Conservation (phyloP, 2,888 invertebrate species). For the Drosophila seclusa region DNA sequence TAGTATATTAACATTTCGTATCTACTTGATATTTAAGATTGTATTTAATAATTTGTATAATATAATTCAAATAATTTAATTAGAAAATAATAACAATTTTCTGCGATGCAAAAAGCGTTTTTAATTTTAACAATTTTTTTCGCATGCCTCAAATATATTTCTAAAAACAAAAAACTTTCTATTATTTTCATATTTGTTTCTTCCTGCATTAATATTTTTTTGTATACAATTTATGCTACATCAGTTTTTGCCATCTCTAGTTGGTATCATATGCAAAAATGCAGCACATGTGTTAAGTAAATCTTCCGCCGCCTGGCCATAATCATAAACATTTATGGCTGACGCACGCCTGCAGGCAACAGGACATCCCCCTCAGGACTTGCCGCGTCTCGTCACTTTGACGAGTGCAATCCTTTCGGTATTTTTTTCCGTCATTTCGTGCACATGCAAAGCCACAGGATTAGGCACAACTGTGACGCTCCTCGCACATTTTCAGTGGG, state of each 20-base stretch:
- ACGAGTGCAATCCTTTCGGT: slow-evolving; percentile 76
- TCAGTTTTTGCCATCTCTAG: slow-evolving; percentile 48
- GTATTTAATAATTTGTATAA: background rate
- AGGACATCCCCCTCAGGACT: slow-evolving; percentile 50
- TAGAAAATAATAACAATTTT: background rate
- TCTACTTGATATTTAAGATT: background rate
- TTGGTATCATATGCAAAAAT: slow-evolving; percentile 67
- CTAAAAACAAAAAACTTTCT: background rate
- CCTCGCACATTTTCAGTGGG: slow-evolving; percentile 37
- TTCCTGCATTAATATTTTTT: too few species aligned
- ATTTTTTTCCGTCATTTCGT: slow-evolving; percentile 23
- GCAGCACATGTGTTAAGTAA: slow-evolving; percentile 80
- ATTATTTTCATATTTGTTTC: background rate
- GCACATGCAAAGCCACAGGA: slow-evolving; percentile 76
- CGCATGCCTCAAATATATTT: background rate
- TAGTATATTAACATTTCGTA: background rate
- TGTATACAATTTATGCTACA: background rate
- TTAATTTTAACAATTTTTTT: background rate
- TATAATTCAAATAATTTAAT: background rate
- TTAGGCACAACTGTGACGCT: slow-evolving; percentile 75
- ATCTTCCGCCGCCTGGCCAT: slow-evolving; percentile 79
- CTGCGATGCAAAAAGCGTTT: background rate
- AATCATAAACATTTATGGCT: slow-evolving; percentile 85
- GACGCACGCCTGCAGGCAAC: slow-evolving; percentile 70
- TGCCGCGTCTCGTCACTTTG: slow-evolving; percentile 63